These are phyloP conservation scores for Trissoscelio sp. DNA, from an alignment of 2,888 invertebrate genomes.

Conservation along the genomic window DNA sequence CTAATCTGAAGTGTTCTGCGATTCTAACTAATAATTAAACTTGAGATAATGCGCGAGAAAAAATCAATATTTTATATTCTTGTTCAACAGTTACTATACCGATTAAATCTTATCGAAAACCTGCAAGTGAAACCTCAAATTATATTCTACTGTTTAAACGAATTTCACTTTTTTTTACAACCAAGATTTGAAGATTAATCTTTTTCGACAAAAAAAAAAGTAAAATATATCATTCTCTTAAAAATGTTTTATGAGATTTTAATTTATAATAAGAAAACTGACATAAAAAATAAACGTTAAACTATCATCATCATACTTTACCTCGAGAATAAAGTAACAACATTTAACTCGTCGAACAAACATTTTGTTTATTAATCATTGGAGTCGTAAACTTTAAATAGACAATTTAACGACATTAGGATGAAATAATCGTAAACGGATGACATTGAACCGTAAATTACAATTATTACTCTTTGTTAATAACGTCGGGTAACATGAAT, in stretches of 20 bases:
- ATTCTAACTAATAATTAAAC: slow-evolving; percentile 65
- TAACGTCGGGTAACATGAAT: slow-evolving; percentile 43
- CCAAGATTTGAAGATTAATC: not conserved
- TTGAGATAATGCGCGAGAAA: slow-evolving; percentile 7
- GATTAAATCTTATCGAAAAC: slow-evolving; percentile 21
- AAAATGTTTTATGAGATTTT: too few species aligned
- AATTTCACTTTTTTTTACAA: not conserved
- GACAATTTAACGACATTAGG: slow-evolving; percentile 35
- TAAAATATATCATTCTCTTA: too few species aligned
- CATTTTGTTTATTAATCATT: slow-evolving; percentile 39
- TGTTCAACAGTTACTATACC: not conserved
- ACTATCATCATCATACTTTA: too few species aligned
- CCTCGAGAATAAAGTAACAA: too few species aligned
- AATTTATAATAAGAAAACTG: too few species aligned
- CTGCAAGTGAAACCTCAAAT: not conserved
- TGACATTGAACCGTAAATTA: slow-evolving; percentile 34
- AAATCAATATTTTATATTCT: slow-evolving; percentile 46
- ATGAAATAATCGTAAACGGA: slow-evolving; percentile 26
- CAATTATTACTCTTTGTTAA: slow-evolving; percentile 46
- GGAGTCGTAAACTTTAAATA: slow-evolving; percentile 28
- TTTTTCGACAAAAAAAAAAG: not conserved
- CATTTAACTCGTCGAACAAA: not conserved
- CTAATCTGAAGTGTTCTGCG: slow-evolving; percentile 14
- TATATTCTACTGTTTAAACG: not conserved
- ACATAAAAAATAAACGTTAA: too few species aligned